Evolutionary conservation across 2,888 invertebrate species (phyloP), one percentile per base, ranked within the genome.

Genomic region (Nematopogon swammerdamellus): DNA sequence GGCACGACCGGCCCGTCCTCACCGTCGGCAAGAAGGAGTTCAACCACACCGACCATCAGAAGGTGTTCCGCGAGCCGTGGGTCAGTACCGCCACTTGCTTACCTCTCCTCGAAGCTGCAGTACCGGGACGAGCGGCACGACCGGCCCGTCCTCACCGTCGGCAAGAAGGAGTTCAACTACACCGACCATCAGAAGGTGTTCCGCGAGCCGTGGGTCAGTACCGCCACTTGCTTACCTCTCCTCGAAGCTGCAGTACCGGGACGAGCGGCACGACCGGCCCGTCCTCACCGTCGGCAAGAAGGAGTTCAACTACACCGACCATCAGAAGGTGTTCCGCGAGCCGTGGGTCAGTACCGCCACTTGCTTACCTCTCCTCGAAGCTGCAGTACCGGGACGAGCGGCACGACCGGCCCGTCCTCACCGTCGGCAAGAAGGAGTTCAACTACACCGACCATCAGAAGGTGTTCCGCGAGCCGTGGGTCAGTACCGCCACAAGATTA

Each of bases 11-110:
- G 56, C 76, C 90, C 51, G 81, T 95, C 54, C 81, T 97, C 51
- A 89, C 89, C 2, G 81, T 97, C 49, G 95, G 92, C 45, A 96
- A 95, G 79, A 97, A 97, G 70, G 92, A 92, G 68, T 97, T 97
- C 76, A 85, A 87, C 19, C 91, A 94, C 65, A 80, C 77, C 16
- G 87, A 92, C 62, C 93, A 95, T 67, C 91, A 92, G 73, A 85
- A 86, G 56, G 83, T 92, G 57, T 95, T 95, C 68, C 72, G 87
- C 50, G 85, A 88, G 64, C 82, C 87, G 50, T 94, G 93, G 93
- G 94, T 94, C 72, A 80, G n/a, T n/a, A n/a, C n/a, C n/a, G n/a
- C n/a, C n/a, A n/a, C n/a, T n/a, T n/a, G n/a, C n/a, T n/a, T n/a
- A n/a, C n/a, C n/a, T n/a, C 54, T 77, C 80, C 47, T 81, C 85